Evolutionary conservation across 2,888 invertebrate genomes (phyloP), one percentile per base, ranked within the genome.

Genomic region (Mesorhabditis sp.): DNA sequence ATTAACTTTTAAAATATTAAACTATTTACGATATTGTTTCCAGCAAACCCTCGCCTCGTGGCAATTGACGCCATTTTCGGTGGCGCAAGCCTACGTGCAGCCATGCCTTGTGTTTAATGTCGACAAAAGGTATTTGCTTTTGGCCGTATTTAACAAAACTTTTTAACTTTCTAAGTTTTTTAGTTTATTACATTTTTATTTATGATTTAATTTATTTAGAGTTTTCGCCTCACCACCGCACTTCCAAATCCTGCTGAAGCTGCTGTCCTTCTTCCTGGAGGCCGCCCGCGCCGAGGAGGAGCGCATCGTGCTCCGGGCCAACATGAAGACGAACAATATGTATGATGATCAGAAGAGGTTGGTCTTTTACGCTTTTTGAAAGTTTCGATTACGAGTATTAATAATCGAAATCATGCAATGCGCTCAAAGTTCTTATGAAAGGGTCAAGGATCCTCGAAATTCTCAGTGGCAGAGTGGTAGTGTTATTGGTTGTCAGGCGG

Each of bases 121-220:
- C n/a, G 58, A 50, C n/a, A 50, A n/a, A 50, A 50, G 58, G 58
- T 50, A 50, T 50, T n/a, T 50, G n/a, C n/a, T 50, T 50, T 10
- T 50, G 28, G 28, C 28, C 28, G 28, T 28, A 28, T 28, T 28
- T 28, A 28, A 28, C 28, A 28, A 28, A 28, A 28, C 28, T 28
- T 28, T 28, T 28, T 28, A 28, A 28, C 28, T 28, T 28, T 28
- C 2, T 28, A 28, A 28, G 1, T 28, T 28, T 28, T 28, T 28
- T 28, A n/a, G n/a, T 28, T 28, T 28, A 28, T 28, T 28, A 28
- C 28, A 2, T 13, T 10, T n/a, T 50, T 50, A n/a, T 50, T 1
- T 10, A 50, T 13, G n/a, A 13, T 13, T n/a, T 50, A 13, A 13
- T 50, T 10, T 50, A 13, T 50, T 50, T n/a, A 50, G 58, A 50